phyloP scores from a whole-genome alignment of 2,113 vertebrate species.

The Anguilla japonica region DNA sequence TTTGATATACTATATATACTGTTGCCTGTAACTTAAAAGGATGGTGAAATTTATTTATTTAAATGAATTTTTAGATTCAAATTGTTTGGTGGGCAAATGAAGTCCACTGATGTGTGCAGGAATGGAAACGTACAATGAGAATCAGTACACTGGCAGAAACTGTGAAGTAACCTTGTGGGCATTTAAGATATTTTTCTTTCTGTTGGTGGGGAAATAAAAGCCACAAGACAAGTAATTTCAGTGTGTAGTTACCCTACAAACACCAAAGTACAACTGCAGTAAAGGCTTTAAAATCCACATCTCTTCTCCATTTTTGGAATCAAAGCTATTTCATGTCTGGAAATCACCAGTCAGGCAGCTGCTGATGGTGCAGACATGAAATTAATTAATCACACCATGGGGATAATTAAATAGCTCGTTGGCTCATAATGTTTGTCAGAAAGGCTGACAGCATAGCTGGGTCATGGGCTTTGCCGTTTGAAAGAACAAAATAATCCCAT shows the following conservation, averaged over 20 bases:
- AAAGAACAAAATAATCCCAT: neutral
- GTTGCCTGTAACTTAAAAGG: too few relatives aligned
- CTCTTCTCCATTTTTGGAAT: neutral
- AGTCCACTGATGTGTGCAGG: neutral
- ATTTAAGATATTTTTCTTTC: neutral
- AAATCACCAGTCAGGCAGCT: neutral
- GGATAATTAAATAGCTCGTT: slow-evolving; percentile 4
- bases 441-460: neutral
- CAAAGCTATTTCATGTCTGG: neutral
- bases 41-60: too few relatives aligned
- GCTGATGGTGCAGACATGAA: slow-evolving; percentile 7
- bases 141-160: neutral
- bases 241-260: neutral
- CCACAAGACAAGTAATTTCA: neutral
- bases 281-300: neutral
- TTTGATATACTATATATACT: too few relatives aligned
- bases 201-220: neutral
- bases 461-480: neutral
- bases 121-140: neutral
- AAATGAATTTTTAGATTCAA: neutral
- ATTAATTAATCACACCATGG: slow-evolving; percentile 5
- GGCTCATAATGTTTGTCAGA: neutral
- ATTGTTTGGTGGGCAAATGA: neutral
- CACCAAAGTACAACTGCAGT: neutral
- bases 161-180: neutral